Percentiles rank a stretch among this genome's conserved stretches.
phyloP scores from a whole-genome alignment of 2,113 vertebrate genomes.

The Cyprinodon variegatus region DNA sequence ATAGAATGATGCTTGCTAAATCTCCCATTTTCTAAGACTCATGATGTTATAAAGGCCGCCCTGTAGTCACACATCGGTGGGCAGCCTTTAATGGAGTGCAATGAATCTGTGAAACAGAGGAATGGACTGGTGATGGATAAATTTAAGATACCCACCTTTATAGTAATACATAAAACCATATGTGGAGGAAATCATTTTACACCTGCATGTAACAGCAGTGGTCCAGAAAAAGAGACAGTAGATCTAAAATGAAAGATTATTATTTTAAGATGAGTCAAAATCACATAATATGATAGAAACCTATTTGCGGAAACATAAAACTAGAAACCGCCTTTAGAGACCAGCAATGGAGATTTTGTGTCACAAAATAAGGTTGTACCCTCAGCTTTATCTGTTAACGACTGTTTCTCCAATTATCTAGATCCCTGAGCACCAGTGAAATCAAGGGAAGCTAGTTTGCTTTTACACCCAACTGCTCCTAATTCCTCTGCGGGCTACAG shows the following conservation, averaged over 20 bases:
- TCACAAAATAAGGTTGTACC: conserved; percentile 83
- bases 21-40: conserved; percentile 64
- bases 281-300: not conserved
- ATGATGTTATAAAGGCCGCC: conserved; percentile 65
- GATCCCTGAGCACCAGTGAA: conserved; percentile 90
- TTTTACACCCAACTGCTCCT: conserved; percentile 77
- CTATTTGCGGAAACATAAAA: conserved; percentile 28
- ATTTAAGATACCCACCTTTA: conserved; percentile 41
- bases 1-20: conserved; percentile 67
- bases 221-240: not conserved
- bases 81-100: conserved; percentile 63
- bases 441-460: conserved; percentile 83
- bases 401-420: conserved; percentile 90
- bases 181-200: conserved; percentile 43
- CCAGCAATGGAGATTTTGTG: conserved; percentile 41
- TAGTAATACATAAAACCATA: conserved; percentile 35
- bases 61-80: conserved; percentile 60
- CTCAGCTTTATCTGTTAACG: conserved; percentile 81
- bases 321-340: conserved; percentile 23
- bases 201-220: conserved; percentile 15
- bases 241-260: conserved; percentile 15
- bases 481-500: conserved; percentile 88
- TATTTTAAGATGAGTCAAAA: conserved; percentile 12
- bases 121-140: conserved; percentile 34
- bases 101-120: conserved; percentile 45